Evolutionary conservation across 2,888 invertebrate species (phyloP).

Genomic region (Cremastinae sp.): DNA sequence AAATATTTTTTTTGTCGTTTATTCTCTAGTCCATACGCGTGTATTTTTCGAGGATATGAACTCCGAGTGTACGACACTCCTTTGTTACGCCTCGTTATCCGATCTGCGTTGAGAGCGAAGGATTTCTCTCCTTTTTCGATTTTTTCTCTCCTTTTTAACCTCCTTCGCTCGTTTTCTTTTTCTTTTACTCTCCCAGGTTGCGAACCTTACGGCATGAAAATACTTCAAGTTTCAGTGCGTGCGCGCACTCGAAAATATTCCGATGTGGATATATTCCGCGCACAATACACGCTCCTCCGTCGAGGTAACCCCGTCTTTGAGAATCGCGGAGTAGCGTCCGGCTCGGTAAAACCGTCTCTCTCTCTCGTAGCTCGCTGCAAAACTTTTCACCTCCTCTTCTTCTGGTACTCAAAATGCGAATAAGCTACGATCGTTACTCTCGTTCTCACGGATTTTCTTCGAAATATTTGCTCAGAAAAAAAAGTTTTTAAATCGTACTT

Average conservation of each 20-base stretch:
- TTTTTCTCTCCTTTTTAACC: too few relatives aligned
- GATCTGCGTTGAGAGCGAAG: slow-evolving; percentile 70
- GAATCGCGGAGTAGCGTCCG: slow-evolving; percentile 57
- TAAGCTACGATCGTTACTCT: too few relatives aligned
- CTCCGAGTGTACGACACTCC: slow-evolving; percentile 67
- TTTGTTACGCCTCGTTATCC: slow-evolving; percentile 76
- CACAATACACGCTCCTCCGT: slow-evolving; percentile 24
- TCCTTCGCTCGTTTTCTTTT: too few relatives aligned
- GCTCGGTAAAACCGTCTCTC: slow-evolving; percentile 45
- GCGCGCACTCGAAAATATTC: not conserved
- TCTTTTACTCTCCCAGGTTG: too few relatives aligned
- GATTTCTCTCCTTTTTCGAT: slow-evolving; percentile 63
- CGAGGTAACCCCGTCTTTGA: slow-evolving; percentile 43
- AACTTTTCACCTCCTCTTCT: slow-evolving; percentile 7
- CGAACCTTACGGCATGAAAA: slow-evolving; percentile 19
- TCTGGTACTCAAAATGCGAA: too few relatives aligned
- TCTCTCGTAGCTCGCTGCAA: slow-evolving; percentile 44
- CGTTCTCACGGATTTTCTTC: too few relatives aligned
- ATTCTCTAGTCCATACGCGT: too few relatives aligned
- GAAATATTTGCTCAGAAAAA: too few relatives aligned
- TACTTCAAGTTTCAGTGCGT: slow-evolving; percentile 10
- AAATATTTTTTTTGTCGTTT: too few relatives aligned
- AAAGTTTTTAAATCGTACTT: too few relatives aligned
- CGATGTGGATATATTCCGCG: not conserved
- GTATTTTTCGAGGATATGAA: slow-evolving; percentile 40